Evolutionary conservation across 2,797 vertebrate species (phyloP), one percentile per base, ranked within the genome.

Genomic region (Rhynchonycteris naso): DNA sequence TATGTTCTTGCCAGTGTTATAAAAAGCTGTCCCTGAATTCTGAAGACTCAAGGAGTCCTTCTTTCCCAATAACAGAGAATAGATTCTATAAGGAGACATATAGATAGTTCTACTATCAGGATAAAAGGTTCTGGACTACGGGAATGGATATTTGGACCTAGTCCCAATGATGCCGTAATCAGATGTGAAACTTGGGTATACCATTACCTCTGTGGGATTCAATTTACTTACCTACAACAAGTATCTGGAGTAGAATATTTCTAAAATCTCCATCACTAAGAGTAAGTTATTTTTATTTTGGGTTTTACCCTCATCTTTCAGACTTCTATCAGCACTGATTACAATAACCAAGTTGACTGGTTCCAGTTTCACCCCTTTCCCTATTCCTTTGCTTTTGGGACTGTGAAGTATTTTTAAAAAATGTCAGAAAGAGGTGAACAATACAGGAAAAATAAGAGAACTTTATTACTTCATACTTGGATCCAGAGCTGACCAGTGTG

Each of bases 201-300:
- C 72, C 75, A 16, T 87, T 30, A 87, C 38, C 18, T 59, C 61
- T 30, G 52, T 56, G 35, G 66, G 35, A 59, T 88, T 93, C 19
- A 30, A 0, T 92, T 88, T 88, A 30, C 26, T 65, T n/a, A 43
- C 79, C 24, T 68, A 47, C 74, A 72, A 22, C 78, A 90, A 75
- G n/a, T 52, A 63, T 71, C n/a, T 54, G 30, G 50, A 90, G 47
- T n/a, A 61, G 76, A 35, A 4, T 58, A 78, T 93, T 66, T 30
- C 38, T 74, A 26, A 91, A 89, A 54, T 91, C 33, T 85, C n/a
- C 38, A 8, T 83, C 69, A 26, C 50, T 74, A 56, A 71, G 75
- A 91, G 52, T 66, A 28, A 80, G 22, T 76, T 38, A 43, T 59
- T 93, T 91, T 95, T 76, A 84, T 90, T 89, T 91, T n/a, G 19